These are phyloP conservation scores for Hyperopisus bebe DNA, from an alignment of 2,113 vertebrate species.

Conservation along the genomic window DNA sequence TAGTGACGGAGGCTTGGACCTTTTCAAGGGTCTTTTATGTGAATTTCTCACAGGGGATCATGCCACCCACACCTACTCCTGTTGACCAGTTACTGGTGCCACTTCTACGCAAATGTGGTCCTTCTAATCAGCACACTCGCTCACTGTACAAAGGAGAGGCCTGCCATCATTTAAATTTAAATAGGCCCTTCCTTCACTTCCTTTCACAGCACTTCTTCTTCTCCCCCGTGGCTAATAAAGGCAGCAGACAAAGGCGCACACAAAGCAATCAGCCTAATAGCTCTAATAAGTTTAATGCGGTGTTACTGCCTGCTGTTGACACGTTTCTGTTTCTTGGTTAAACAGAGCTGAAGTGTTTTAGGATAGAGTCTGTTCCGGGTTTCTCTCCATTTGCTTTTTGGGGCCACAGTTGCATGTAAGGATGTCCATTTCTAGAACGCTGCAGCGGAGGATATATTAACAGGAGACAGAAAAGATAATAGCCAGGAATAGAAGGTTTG, in stretches of 20 bases:
- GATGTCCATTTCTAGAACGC: conserved; percentile 37
- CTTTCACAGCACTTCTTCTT: conserved; percentile 24
- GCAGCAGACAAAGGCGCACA: conserved; percentile 41
- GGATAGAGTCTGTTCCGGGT: conserved; percentile 36
- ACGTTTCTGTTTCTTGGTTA: conserved; percentile 64
- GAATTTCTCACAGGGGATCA: conserved; percentile 57
- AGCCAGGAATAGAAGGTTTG: conserved; percentile 26
- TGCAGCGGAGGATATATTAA: conserved; percentile 49
- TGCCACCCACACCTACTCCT: conserved; percentile 46
- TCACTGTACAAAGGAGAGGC: conserved; percentile 56
- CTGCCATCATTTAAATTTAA: conserved; percentile 63
- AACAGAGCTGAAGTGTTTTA: conserved; percentile 65
- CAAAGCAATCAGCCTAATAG: conserved; percentile 68
- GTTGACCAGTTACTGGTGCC: conserved; percentile 53
- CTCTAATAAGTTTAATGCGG: conserved; percentile 62
- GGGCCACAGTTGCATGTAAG: conserved; percentile 50
- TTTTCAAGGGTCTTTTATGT: conserved; percentile 27
- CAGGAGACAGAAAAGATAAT: conserved; percentile 31
- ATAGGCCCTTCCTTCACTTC: conserved; percentile 45
- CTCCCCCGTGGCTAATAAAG: conserved; percentile 61
- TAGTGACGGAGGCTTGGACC: conserved; percentile 28
- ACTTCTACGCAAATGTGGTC: conserved; percentile 28
- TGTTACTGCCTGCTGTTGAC: conserved; percentile 57
- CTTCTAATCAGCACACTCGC: conserved; percentile 61
- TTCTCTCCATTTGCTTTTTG: conserved; percentile 49